Evolutionary conservation across 2,113 vertebrate genomes (phyloP).

Genomic region (Emberiza fucata): DNA sequence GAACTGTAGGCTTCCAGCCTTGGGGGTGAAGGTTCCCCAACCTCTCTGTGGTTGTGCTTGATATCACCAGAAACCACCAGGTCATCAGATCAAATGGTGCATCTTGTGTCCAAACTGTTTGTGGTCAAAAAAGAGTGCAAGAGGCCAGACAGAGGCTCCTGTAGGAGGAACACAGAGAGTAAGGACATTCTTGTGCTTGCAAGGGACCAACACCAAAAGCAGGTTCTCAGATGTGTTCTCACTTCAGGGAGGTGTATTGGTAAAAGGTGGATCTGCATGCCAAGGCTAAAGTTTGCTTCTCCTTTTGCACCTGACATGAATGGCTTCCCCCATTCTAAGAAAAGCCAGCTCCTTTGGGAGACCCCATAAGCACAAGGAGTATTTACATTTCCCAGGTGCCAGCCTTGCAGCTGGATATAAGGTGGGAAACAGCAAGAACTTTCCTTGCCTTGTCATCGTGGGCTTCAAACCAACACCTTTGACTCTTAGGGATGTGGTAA

Average conservation of each 20-base stretch:
- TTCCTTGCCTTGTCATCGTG: not conserved
- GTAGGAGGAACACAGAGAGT: not conserved
- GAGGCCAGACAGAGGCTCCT: not conserved
- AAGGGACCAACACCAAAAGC: not conserved
- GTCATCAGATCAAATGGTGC: not conserved
- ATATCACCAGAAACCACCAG: not conserved
- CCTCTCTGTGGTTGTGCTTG: not conserved
- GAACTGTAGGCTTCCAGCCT: rapidly evolving
- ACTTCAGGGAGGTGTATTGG: not conserved
- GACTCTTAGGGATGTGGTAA: not conserved
- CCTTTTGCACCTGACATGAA: not conserved
- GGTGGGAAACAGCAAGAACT: not conserved
- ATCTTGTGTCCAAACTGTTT: not conserved
- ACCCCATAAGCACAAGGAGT: not conserved
- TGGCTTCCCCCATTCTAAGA: not conserved
- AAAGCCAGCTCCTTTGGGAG: not conserved
- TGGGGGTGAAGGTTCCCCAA: not conserved
- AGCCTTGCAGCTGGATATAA: not conserved
- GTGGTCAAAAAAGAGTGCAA: not conserved
- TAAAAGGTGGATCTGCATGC: not conserved
- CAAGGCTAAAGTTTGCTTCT: not conserved
- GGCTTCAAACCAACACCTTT: not conserved
- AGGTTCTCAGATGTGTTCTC: not conserved
- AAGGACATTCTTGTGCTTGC: not conserved
- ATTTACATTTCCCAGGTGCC: not conserved